Evolutionary conservation across 2,888 invertebrate species (phyloP).

Genomic region (Brachyptera putata): DNA sequence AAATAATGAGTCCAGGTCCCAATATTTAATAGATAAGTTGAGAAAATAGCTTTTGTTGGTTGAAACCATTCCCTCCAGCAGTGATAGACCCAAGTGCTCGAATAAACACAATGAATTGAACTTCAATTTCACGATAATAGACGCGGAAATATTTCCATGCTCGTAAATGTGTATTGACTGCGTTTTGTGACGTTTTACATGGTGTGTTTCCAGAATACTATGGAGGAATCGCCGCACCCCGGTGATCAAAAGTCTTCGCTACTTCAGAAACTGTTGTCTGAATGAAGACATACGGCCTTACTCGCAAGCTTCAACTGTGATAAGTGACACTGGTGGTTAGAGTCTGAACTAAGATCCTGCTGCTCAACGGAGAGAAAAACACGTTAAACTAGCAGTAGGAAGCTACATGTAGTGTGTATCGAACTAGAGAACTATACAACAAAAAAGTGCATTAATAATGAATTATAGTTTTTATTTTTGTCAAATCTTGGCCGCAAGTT

Average conservation of each 20-base stretch:
- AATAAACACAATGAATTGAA: too few species aligned
- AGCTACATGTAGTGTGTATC: background rate
- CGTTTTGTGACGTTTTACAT: too few species aligned
- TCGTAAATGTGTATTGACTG: too few species aligned
- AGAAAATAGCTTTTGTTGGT: too few species aligned
- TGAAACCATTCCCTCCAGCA: too few species aligned
- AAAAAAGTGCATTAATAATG: constrained; percentile 33
- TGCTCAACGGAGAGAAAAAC: constrained; percentile 1
- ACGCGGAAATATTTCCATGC: too few species aligned
- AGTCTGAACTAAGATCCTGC: constrained; percentile 9
- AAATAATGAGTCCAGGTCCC: too few species aligned
- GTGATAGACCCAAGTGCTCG: too few species aligned
- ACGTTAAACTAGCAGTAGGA: background rate
- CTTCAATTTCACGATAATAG: too few species aligned
- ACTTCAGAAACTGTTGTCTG: constrained; percentile 80
- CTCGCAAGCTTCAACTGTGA: constrained; percentile 11
- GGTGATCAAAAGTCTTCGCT: constrained; percentile 77
- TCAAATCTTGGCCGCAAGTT: too few species aligned
- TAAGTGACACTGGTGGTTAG: constrained; percentile 8
- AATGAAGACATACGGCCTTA: constrained; percentile 39
- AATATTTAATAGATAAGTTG: too few species aligned
- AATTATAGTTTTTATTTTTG: constrained; percentile 29
- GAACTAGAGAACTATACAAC: constrained; percentile 26
- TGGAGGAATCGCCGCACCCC: constrained; percentile 63
- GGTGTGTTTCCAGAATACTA: constrained; percentile 58